phyloP scores from a whole-genome alignment of 2,888 invertebrate species.

The Cryptus viduatorius region DNA sequence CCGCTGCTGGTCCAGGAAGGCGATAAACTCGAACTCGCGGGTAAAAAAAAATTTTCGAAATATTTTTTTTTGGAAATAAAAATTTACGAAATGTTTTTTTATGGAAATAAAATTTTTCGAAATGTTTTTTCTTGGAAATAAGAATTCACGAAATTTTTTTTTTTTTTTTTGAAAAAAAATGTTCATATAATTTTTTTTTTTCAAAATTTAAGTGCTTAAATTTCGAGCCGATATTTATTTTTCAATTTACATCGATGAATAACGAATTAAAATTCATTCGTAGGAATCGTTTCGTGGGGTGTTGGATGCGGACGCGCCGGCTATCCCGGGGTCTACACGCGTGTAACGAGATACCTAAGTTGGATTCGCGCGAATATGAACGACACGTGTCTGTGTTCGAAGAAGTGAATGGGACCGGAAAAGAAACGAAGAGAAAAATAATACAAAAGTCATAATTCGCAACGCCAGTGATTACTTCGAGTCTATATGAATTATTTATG shows the following conservation, averaged over 20 bases:
- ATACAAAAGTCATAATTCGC: slow-evolving; percentile 4
- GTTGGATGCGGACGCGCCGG: slow-evolving; percentile 92
- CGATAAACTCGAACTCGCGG: slow-evolving; percentile 92
- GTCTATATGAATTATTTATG: slow-evolving; percentile 27
- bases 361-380: slow-evolving; percentile 92
- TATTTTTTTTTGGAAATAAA: too few species aligned
- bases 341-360: slow-evolving; percentile 89
- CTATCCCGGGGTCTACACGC: slow-evolving; percentile 91
- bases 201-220: not conserved
- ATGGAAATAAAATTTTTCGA: too few species aligned
- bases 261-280: slow-evolving; percentile 73
- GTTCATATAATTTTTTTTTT: too few species aligned
- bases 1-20: slow-evolving; percentile 91
- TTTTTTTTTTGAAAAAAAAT: too few species aligned
- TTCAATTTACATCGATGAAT: too few species aligned
- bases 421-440: slow-evolving; percentile 22
- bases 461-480: slow-evolving; percentile 44
- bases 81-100: too few species aligned
- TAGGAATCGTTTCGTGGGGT: slow-evolving; percentile 95
- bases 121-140: too few species aligned
- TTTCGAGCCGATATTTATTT: not conserved
- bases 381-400: slow-evolving; percentile 90
- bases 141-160: too few species aligned
- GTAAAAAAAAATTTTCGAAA: too few species aligned
- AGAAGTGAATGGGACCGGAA: slow-evolving; percentile 74